These are phyloP conservation scores for Chironomus tepperi DNA, from an alignment of 1,140 invertebrate genomes.

Conservation along the genomic window DNA sequence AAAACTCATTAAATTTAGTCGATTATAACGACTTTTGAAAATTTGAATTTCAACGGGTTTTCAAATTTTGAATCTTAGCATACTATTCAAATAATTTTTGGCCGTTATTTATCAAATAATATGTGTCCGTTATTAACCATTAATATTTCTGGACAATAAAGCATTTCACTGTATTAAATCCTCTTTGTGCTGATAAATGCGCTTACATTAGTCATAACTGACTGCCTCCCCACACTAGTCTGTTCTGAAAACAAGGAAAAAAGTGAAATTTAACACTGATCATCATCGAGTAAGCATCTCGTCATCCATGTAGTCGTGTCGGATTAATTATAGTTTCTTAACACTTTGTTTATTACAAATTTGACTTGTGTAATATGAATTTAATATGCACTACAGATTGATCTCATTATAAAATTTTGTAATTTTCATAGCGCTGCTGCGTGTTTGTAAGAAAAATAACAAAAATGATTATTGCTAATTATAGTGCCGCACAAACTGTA, in stretches of 20 bases:
- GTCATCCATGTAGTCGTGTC: not conserved
- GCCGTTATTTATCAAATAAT: too few relatives aligned
- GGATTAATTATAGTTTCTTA: slow-evolving; percentile 4
- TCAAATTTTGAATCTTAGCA: too few relatives aligned
- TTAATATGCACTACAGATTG: not conserved
- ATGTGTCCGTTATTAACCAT: too few relatives aligned
- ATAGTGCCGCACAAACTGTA: not conserved
- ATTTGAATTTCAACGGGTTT: too few relatives aligned
- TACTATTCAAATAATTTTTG: too few relatives aligned
- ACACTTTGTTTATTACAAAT: slow-evolving; percentile 1
- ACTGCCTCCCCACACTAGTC: too few relatives aligned
- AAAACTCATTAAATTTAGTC: too few relatives aligned
- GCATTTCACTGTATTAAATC: too few relatives aligned
- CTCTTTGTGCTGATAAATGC: too few relatives aligned
- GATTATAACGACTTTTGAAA: too few relatives aligned
- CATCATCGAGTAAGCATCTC: not conserved
- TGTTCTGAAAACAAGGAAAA: not conserved
- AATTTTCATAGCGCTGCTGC: not conserved
- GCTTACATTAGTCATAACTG: too few relatives aligned
- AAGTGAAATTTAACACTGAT: not conserved
- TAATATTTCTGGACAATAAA: too few relatives aligned
- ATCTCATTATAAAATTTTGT: slow-evolving; percentile 2
- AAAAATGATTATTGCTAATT: slow-evolving; percentile 2
- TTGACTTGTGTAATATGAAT: not conserved
- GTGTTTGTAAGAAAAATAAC: slow-evolving; percentile 7